Evolutionary conservation across 2,113 vertebrate species (phyloP), one percentile per base, ranked within the genome.

Genomic region (Labrus mixtus): DNA sequence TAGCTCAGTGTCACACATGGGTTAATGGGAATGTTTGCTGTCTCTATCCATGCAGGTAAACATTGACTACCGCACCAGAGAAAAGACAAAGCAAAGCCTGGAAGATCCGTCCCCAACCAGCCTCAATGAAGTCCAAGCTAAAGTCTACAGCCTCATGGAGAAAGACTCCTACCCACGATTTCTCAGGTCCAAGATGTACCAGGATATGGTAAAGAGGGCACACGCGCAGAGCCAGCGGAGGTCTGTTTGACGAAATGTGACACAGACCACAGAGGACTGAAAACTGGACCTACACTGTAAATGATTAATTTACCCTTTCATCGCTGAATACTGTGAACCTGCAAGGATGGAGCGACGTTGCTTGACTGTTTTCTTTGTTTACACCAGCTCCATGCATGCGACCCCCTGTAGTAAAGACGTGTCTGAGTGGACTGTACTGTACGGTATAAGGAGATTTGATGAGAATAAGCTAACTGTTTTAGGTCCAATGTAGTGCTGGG

Each of bases 91-190:
- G 92, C 95, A 93, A 90, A 96, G 95, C n/a, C 93, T 99, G 85
- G 93, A 94, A 76, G 96, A 98, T 58, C 97, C 97, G 0, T 94
- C 95, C 23, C 91, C 95, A 22, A 94, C 94, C 74, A 97, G 96
- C 90, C 96, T 99, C 81, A 96, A 96, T 54, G 96, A 97, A 84
- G 95, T 97, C 43, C 98, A 99, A 78, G 94, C 95, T 46, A 97
- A 96, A 93, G 94, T 99, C 70, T 95, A 96, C 95, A 96, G 96
- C 89, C 96, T 99, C 83, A 99, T 99, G 98, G 97, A 98, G 93
- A 99, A 97, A 87, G 98, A 99, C 95, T 99, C 97, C 53, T 98
- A 98, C 73, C 97, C 97, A 64, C 95, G 97, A 78, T 99, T 99
- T 93, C 94, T 99, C 91, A 95, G 96, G 87, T 99, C 97, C 80